Evolutionary conservation across 2,113 vertebrate species (phyloP), one percentile per base, ranked within the genome.

Genomic region (Pogonocichla stellata): DNA sequence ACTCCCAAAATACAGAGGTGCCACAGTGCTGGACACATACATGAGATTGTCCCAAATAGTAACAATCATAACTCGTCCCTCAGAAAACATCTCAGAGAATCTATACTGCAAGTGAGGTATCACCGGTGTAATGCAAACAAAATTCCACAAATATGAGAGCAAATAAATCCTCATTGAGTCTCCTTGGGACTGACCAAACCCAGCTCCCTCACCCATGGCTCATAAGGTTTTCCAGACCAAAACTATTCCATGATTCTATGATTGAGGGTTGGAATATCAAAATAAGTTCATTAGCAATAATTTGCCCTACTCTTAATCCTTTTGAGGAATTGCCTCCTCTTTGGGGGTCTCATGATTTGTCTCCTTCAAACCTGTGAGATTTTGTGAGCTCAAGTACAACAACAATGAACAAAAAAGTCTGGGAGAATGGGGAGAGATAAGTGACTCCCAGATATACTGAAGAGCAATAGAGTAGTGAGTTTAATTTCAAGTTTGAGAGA

Each of bases 61-160:
- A 33, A 3, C 9, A 10, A 14, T 45, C 36, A 13, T 19, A n/a
- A n/a, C 47, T 9, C 23, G 28, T 24, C 33, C 15, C 29, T 5
- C 8, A 43, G n/a, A 23, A 17, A 5, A 17, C 19, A 34, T 25
- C 48, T 8, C 20, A 62, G 9, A 16, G 18, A 62, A 42, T 14
- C 4, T 14, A 1, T 6, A 5, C 31, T 36, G 40, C 29, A 14
- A 20, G 28, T 57, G 60, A 42, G 24, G 10, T 23, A 19, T 31
- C 25, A 8, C 16, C 0, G 0, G 2, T 11, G 1, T 33, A 42
- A 50, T 3, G 4, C 18, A 38, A 42, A 57, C 7, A 42, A 77
- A 83, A 43, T 2, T 1, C 8, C 23, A 38, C 36, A 64, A 57
- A 24, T n/a, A 17, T 1, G 8, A 43, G 10, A 50, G 10, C 26